Base-by-base conservation (phyloP, 1,140 invertebrate genomes). In the Megalonaias nervosa region DNA sequence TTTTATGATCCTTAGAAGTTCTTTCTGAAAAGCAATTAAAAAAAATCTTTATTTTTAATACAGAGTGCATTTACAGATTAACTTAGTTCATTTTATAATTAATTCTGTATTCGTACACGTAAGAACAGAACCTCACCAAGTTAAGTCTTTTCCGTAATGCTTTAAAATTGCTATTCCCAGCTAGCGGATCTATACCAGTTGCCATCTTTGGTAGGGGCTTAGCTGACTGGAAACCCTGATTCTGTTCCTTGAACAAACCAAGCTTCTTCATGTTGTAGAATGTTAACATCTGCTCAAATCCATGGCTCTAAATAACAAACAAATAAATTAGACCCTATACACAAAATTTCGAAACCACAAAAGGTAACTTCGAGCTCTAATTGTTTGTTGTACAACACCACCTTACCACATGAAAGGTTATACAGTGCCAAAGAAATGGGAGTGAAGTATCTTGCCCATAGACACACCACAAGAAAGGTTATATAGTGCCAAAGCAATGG, bases 251-350 rank as follows among this genome's bases (percentile, higher is more conserved):
- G n/a, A 97, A 89, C 13, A 98, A 90, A 0, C 94, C 95, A 19
- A 94, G 90, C 84, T 92, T 94, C 68, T 94, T 93, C 61, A 98
- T 89, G 87, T 95, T 95, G 85, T 95, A 93, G 82, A 97, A 95
- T n/a, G 96, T 93, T 65, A 94, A 92, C 78, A 97, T 91, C 86
- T 95, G 93, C 81, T 96, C 93, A 86, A 96, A 96, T 0, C 97
- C 97, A 92, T 97, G 96, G 79, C 90, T 92, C 89, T 92, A 79
- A 21, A 84, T 78, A 73, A 16, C 31, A 67, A 23, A 9, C 21
- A 23, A 19, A n/a, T 12, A 62, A 62, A 16, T 62, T 12, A 19
- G 21, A n/a, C 19, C 19, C 60, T 14, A 11, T 62, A 23, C 19
- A 15, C 19, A n/a, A 23, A n/a, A 9, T 62, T 19, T 19, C 19